Evolutionary conservation across 2,797 vertebrate genomes (phyloP).

Genomic region (Tokudaia tokunoshimensis): DNA sequence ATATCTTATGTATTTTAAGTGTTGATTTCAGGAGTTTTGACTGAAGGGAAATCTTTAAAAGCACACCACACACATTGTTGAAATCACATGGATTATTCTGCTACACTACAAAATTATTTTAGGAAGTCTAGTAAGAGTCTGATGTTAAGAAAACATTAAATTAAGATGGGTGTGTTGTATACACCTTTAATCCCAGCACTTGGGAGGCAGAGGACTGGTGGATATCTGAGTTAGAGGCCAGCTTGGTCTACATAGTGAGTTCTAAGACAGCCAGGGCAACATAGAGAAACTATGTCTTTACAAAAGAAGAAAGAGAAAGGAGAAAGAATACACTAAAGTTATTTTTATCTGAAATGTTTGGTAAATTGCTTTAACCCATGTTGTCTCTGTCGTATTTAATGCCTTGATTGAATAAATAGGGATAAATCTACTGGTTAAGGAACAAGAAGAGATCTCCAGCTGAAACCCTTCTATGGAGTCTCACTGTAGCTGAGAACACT

Average conservation of each 20-base stretch:
- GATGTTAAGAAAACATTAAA: slow-evolving; percentile 41
- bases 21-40: slow-evolving; percentile 53
- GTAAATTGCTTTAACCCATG: slow-evolving; percentile 32
- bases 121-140: slow-evolving; percentile 50
- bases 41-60: slow-evolving; percentile 27
- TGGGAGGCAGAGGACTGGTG: neutral
- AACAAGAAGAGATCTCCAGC: neutral
- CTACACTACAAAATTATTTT: slow-evolving; percentile 31
- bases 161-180: neutral
- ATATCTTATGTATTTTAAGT: slow-evolving; percentile 14
- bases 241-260: neutral
- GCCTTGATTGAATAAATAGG: slow-evolving; percentile 48
- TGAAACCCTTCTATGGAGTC: neutral
- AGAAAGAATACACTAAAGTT: neutral
- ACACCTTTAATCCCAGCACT: neutral
- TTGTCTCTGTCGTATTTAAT: slow-evolving; percentile 51
- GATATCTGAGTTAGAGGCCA: neutral
- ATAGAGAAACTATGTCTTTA: neutral
- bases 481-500: neutral
- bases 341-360: slow-evolving; percentile 46
- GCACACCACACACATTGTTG: neutral
- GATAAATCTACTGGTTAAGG: neutral
- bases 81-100: slow-evolving; percentile 44
- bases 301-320: neutral
- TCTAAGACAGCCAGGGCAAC: neutral